Evolutionary conservation across 2,888 invertebrate genomes (phyloP), one percentile per base, ranked within the genome.

Genomic region (Lathronympha strigana): DNA sequence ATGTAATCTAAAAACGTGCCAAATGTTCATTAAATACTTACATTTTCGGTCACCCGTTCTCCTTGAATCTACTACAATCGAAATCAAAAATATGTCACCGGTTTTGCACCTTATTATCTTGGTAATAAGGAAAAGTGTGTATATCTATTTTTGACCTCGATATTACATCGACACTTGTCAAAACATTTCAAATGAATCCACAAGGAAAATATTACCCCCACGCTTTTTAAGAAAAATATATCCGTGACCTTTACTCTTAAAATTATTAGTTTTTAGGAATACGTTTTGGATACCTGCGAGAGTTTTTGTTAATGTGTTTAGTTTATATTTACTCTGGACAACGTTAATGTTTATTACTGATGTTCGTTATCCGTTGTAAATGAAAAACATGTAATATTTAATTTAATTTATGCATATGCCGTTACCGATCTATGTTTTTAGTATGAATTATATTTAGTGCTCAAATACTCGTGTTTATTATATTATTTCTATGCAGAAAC

Each of bases 191-290:
- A 31, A 9, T 33, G 15, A 3, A 40, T 28, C 3, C 13, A 55
- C 19, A 19, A 55, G 55, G 55, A 55, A 55, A 55, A 55, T 28
- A 43, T 13, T 13, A 17, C n/a, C 13, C 51, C 51, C 28, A 55
- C 40, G 17, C 28, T 8, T 55, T 40, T 17, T 2, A 9, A 40
- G 38, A 40, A 25, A 21, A n/a, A n/a, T n/a, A n/a, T 13, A 23
- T 13, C 33, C 19, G 2, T 23, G 23, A 23, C 17, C 19, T 36
- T 36, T 54, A 40, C 6, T 13, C 15, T 45, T 45, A 9, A 45
- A 19, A 21, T 19, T 40, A 19, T n/a, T 21, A 45, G 21, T 51
- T 51, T 33, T n/a, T 33, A 36, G 11, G n/a, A 45, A 45, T 38
- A 15, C n/a, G 19, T 4, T n/a, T n/a, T n/a, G 4, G 1, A 25